Evolutionary conservation across 2,888 invertebrate genomes (phyloP), one percentile per base, ranked within the genome.

Genomic region (Zhuqinia jingwanae): DNA sequence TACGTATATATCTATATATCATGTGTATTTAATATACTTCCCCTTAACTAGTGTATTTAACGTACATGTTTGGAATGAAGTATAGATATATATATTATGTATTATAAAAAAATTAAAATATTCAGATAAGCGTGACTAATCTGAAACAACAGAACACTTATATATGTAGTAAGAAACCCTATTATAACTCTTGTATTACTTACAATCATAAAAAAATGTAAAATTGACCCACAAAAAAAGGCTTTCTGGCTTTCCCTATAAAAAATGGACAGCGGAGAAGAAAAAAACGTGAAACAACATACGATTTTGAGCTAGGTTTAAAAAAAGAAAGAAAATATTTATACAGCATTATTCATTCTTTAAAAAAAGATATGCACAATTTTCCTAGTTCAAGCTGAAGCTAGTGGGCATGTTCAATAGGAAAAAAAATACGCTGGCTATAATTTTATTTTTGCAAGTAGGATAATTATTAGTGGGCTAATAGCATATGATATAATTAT

Each of bases 191-290:
- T 36, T 36, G 3, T 17, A 60, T 13, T 13, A 58, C 58, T 58
- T n/a, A 47, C 47, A n/a, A n/a, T n/a, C n/a, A n/a, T n/a, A n/a
- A n/a, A n/a, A n/a, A n/a, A n/a, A n/a, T n/a, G n/a, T n/a, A n/a
- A n/a, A n/a, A n/a, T n/a, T n/a, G n/a, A n/a, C n/a, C n/a, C n/a
- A n/a, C n/a, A n/a, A n/a, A n/a, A n/a, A n/a, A 82, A 58, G 42
- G 65, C n/a, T 85, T 85, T 85, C 84, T 78, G 53, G 58, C 73
- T 85, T 85, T 78, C 85, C 85, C 78, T 85, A 78, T 78, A 70
- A 45, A 58, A 47, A 53, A 56, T 22, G 22, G 36, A 30, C n/a
- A 76, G 36, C 36, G n/a, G n/a, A n/a, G n/a, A n/a, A n/a, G n/a
- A 76, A 56, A 30, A n/a, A 76, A 56, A 56, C 5, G 13, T n/a